phyloP scores from a whole-genome alignment of 2,113 vertebrate species.

The Ellobius talpinus region DNA sequence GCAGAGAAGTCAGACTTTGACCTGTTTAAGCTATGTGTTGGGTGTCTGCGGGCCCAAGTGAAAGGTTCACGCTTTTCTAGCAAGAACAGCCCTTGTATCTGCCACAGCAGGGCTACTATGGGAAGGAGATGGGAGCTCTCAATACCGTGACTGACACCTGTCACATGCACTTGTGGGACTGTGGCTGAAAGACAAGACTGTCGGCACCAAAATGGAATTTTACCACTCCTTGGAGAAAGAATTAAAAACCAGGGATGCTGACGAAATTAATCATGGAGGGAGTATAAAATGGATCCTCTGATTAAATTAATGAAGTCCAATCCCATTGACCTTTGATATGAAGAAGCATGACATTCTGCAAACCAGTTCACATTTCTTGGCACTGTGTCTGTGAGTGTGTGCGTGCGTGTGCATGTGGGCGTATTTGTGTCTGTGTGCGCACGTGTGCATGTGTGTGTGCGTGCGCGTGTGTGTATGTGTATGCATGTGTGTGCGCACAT shows the following conservation, averaged over 20 bases:
- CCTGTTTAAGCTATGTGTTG: not conserved
- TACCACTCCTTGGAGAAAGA: not conserved
- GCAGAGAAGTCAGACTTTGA: not conserved
- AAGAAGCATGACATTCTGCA: not conserved
- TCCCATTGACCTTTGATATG: not conserved
- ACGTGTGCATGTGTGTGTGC: no score
- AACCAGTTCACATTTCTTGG: not conserved
- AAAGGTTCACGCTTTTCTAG: not conserved
- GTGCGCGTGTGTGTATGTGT: no score
- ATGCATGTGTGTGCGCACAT: no score
- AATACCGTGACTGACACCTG: not conserved
- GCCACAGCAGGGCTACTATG: not conserved
- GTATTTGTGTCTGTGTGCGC: no score
- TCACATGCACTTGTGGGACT: not conserved
- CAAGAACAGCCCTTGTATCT: not conserved
- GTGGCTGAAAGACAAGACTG: not conserved
- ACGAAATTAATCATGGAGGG: conserved; percentile 2
- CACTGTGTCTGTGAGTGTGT: no score
- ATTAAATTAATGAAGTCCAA: conserved; percentile 11
- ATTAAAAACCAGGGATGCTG: not conserved
- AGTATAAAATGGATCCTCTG: not conserved
- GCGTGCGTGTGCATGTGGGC: accelerated
- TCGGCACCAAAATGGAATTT: not conserved
- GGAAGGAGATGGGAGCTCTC: not conserved
- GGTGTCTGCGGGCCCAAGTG: not conserved